Evolutionary conservation across 2,888 invertebrate species (phyloP), one percentile per base, ranked within the genome.

Genomic region (Tipula confusa): DNA sequence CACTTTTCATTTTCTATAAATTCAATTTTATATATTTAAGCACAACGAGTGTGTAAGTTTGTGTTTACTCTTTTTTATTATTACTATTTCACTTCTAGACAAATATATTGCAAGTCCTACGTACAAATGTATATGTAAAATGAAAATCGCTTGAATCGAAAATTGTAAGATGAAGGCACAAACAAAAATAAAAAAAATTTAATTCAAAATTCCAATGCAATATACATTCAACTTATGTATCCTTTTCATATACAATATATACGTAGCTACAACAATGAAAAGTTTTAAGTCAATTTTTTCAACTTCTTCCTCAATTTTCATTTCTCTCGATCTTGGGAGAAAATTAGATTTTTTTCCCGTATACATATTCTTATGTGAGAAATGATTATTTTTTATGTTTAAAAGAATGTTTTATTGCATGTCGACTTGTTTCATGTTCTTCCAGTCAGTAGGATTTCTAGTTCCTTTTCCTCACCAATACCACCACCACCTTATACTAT

Each of bases 401-500:
- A 31, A 29, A 80, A 80, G 29, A 80, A 80, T 82, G 82, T 82
- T 82, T 82, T 82, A 82, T 82, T 82, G 33, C 82, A 33, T 82
- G 82, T 82, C 82, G 82, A 29, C 82, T 82, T 82, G 31, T 82
- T 82, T 80, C 80, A 82, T 33, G 33, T 33, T 82, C 64, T 82
- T 82, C 82, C 82, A 82, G 82, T 82, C 82, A 82, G 31, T 82
- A 80, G 80, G 31, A 29, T 29, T 80, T 29, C 29, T 29, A 80
- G 80, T 80, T 80, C 64, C 64, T 64, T 18, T 64, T 64, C 64
- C 64, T 64, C 24, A 13, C 64, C 15, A 15, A 43, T 15, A 64
- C 64, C 64, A n/a, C n/a, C n/a, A n/a, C n/a, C n/a, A n/a, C n/a
- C n/a, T n/a, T n/a, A n/a, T n/a, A n/a, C n/a, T n/a, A n/a, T n/a